Base-by-base conservation (phyloP, 2,113 vertebrate genomes). In the Periophthalmodon schlosseri region DNA sequence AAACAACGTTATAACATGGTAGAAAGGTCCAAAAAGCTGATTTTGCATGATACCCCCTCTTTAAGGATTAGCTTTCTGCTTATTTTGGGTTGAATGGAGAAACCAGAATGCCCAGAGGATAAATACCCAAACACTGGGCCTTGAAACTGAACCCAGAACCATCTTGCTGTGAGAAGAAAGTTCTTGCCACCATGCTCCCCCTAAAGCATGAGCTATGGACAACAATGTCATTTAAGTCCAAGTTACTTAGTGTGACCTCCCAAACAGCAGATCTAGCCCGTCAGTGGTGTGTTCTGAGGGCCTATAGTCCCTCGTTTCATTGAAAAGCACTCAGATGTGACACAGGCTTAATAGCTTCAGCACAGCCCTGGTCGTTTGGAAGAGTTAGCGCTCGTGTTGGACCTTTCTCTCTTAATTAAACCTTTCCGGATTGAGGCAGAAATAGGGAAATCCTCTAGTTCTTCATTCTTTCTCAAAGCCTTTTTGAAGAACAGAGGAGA, bases 271-370 rank as follows among this genome's bases (percentile, higher is more conserved):
- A 85, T 84, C 82, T 73, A 71, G 9, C 46, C 72, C 49, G 70
- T 74, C 44, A 72, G 15, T 52, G 39, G 63, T 49, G 65, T 73
- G 68, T 79, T 84, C 77, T 73, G 66, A 60, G 67, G 46, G 64
- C 60, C 71, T 84, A 82, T 77, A 63, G 33, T 81, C 49, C 50
- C 52, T 50, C 33, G 68, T 84, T 86, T 87, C 79, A 84, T 75
- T 90, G 81, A 82, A 89, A 87, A 65, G 73, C 88, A 86, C 73
- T 91, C 87, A 84, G 65, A 88, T 87, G 88, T 91, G 89, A 91
- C 81, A 61, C 78, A 77, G 50, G 82, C 83, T 81, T 92, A 91
- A 92, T 91, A 82, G 81, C 82, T 89, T 87, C 84, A 75, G 70
- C 69, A 66, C 70, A 81, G 69, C 71, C 77, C 79, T 81, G 70